A percentile compares a stretch with the other conserved stretches of the same genome.
These are phyloP conservation scores for Gephyroberyx darwinii DNA, from an alignment of 2,797 vertebrate genomes.

Conservation along the genomic window DNA sequence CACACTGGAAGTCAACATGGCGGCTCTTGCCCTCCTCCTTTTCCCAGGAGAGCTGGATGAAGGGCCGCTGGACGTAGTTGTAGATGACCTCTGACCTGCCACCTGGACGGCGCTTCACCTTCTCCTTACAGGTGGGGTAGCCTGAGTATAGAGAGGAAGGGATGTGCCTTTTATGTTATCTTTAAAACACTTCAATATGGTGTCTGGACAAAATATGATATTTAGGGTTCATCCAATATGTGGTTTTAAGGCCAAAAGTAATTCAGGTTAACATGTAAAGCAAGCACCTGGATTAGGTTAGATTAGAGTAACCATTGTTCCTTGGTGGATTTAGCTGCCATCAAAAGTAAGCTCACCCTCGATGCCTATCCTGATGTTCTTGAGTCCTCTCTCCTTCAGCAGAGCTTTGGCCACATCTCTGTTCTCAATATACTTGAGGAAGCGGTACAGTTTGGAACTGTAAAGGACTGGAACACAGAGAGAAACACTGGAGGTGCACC, in stretches of 20 bases:
- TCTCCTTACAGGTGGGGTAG: conserved; percentile 87
- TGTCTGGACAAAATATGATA: too few species aligned
- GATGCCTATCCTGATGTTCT: conserved; percentile 87
- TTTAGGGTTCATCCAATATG: too few species aligned
- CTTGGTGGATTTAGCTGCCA: too few species aligned
- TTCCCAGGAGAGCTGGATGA: conserved; percentile 88
- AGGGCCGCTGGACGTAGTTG: conserved; percentile 85
- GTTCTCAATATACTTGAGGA: conserved; percentile 89
- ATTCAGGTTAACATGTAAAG: too few species aligned
- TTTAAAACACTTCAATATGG: too few species aligned
- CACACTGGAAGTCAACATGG: conserved; percentile 87
- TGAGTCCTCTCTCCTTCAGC: conserved; percentile 84
- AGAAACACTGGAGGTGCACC: too few species aligned
- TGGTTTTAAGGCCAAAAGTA: too few species aligned
- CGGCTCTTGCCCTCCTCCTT: conserved; percentile 88
- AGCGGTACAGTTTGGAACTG: conserved; percentile 86
- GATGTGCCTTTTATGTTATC: too few species aligned
- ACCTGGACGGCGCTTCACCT: conserved; percentile 83
- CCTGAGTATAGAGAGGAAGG: conserved; percentile 61
- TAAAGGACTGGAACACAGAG: conserved; percentile 78
- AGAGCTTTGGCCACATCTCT: conserved; percentile 84
- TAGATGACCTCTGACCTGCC: conserved; percentile 87
- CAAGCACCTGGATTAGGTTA: too few species aligned
- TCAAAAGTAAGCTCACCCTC: conserved; percentile 75
- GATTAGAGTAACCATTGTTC: too few species aligned